Percentiles rank a stretch among this genome's conserved stretches.
Evolutionary conservation across 2,888 invertebrate species (phyloP).

Genomic region (Pteria penguin): DNA sequence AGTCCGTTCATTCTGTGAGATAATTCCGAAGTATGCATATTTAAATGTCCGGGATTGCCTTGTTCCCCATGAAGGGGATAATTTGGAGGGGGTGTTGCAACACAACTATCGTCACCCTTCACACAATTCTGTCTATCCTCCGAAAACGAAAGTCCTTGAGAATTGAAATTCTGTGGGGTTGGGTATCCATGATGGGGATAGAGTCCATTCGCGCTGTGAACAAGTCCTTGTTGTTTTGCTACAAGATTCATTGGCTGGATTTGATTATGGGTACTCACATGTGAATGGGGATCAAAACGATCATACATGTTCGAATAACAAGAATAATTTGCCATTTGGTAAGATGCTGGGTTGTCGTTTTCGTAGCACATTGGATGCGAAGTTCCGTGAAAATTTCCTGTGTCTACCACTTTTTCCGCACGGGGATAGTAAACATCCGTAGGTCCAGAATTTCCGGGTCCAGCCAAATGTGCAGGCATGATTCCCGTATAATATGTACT

Average conservation of each 20-base stretch:
- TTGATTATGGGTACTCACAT: slow-evolving; percentile 30
- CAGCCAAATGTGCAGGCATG: slow-evolving; percentile 58
- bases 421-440: slow-evolving; percentile 59
- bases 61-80: slow-evolving; percentile 53
- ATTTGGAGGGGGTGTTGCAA: slow-evolving; percentile 61
- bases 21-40: slow-evolving; percentile 29
- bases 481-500: slow-evolving; percentile 60
- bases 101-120: slow-evolving; percentile 59
- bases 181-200: slow-evolving; percentile 26
- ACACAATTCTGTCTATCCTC: slow-evolving; percentile 55
- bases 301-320: slow-evolving; percentile 57
- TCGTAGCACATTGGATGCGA: slow-evolving; percentile 62
- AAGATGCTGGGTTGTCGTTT: slow-evolving; percentile 52
- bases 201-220: slow-evolving; percentile 33
- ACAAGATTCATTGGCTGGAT: slow-evolving; percentile 55
- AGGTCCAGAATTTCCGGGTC: slow-evolving; percentile 50
- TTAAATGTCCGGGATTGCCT: slow-evolving; percentile 18
- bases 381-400: slow-evolving; percentile 50
- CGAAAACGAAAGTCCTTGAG: slow-evolving; percentile 38
- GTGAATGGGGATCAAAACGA: slow-evolving; percentile 46
- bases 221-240: slow-evolving; percentile 46
- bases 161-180: slow-evolving; percentile 35
- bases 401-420: slow-evolving; percentile 52
- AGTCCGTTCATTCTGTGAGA: slow-evolving; percentile 46
- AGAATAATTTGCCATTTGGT: slow-evolving; percentile 55